These are phyloP conservation scores for Hydrochoerus hydrochaeris DNA, from an alignment of 2,113 vertebrate species.

Conservation along the genomic window DNA sequence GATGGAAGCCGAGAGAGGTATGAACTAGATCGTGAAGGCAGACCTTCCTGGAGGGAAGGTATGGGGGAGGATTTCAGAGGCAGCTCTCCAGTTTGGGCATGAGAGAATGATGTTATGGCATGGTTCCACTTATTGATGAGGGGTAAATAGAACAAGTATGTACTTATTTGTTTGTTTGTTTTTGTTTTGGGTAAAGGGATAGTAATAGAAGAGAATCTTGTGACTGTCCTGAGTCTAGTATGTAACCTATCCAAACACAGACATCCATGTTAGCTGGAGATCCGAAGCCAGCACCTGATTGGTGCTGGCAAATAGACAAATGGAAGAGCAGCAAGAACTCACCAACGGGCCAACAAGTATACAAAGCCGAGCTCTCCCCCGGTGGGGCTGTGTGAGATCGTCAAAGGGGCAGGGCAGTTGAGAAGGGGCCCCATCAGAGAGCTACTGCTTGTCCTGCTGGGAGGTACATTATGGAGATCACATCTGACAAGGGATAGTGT, in stretches of 20 bases:
- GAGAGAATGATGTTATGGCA: background rate
- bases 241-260: background rate
- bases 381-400: background rate
- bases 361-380: background rate
- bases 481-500: background rate
- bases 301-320: background rate
- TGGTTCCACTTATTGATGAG: background rate
- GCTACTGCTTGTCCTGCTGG: background rate
- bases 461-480: fast-evolving
- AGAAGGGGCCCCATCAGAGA: background rate
- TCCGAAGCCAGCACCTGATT: background rate
- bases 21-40: background rate
- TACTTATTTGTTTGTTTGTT: background rate
- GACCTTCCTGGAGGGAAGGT: no score
- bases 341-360: background rate
- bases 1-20: background rate
- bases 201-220: background rate
- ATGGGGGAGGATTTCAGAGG: background rate
- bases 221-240: background rate
- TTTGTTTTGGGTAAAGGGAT: background rate
- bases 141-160: background rate
- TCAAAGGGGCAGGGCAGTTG: background rate
- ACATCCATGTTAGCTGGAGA: fast-evolving
- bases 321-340: background rate
- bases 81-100: background rate